Conservation (phyloP, 2,888 invertebrate genomes). For the Dastarcus helophoroides region DNA sequence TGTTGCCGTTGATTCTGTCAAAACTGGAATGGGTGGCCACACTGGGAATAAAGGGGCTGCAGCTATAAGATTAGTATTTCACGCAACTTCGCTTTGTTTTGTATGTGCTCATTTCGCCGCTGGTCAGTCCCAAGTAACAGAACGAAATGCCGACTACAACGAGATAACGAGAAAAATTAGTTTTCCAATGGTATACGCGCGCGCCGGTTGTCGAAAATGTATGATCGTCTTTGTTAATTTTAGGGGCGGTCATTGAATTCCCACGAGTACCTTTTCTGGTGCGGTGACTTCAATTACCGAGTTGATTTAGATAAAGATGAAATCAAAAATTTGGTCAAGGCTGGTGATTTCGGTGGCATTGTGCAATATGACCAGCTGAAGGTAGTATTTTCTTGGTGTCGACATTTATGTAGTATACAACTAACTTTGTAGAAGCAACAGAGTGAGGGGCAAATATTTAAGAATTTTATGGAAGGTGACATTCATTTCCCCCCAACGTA, state of each 20-base stretch:
- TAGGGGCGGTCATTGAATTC: slow-evolving; percentile 78
- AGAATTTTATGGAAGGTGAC: slow-evolving; percentile 85
- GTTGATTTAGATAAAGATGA: slow-evolving; percentile 93
- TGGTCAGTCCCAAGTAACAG: slow-evolving; percentile 89
- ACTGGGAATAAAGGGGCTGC: slow-evolving; percentile 94
- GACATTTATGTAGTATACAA: slow-evolving; percentile 3
- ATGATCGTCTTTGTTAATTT: too few relatives aligned
- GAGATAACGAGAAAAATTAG: slow-evolving; percentile 87
- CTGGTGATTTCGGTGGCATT: slow-evolving; percentile 63
- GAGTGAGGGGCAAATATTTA: slow-evolving; percentile 73
- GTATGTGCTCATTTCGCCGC: slow-evolving; percentile 99
- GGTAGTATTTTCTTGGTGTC: slow-evolving; percentile 24
- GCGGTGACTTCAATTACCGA: slow-evolving; percentile 98
- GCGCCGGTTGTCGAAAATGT: too few relatives aligned
- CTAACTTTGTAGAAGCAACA: slow-evolving; percentile 50
- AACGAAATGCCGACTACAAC: slow-evolving; percentile 92
- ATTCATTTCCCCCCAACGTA: slow-evolving; percentile 93
- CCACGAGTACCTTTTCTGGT: slow-evolving; percentile 99
- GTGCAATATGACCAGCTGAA: slow-evolving; percentile 80
- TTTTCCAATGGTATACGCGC: slow-evolving; percentile 67
- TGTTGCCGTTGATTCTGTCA: slow-evolving; percentile 90
- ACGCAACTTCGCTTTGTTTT: slow-evolving; percentile 92
- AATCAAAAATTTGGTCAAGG: slow-evolving; percentile 70
- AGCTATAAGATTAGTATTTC: slow-evolving; percentile 81
- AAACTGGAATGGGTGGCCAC: slow-evolving; percentile 97